Percentiles rank a stretch among this genome's conserved stretches.
These are phyloP conservation scores for Pentalonia nigronervosa DNA, from an alignment of 1,140 invertebrate genomes.

Conservation along the genomic window DNA sequence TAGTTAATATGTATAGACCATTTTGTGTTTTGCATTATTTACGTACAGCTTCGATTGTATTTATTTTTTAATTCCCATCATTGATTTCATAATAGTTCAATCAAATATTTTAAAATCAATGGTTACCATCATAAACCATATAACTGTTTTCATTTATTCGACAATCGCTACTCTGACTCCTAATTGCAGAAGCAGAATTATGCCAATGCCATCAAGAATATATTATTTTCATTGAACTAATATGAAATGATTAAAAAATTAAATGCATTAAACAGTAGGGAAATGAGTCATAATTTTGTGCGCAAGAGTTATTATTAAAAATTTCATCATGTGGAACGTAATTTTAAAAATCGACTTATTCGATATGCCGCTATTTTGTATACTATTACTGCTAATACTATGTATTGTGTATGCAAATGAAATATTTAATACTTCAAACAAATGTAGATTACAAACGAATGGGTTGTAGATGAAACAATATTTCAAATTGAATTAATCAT, in stretches of 20 bases:
- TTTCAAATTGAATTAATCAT: neutral
- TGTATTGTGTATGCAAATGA: neutral
- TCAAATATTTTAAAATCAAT: neutral
- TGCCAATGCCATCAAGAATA: neutral
- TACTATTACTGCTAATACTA: neutral
- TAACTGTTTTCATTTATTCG: neutral
- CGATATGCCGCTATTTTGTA: neutral
- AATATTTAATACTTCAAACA: conserved; percentile 4
- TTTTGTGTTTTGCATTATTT: neutral
- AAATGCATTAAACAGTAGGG: neutral
- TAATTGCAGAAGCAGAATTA: neutral
- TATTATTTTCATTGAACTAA: neutral
- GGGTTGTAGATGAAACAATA: neutral
- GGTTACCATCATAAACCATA: neutral
- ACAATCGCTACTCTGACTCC: neutral
- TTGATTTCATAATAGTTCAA: neutral
- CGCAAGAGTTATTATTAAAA: conserved; percentile 19
- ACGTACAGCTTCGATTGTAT: neutral
- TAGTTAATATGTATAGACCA: neutral
- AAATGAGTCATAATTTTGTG: conserved; percentile 32
- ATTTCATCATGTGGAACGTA: conserved; percentile 10
- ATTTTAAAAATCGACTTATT: neutral
- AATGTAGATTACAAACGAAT: neutral
- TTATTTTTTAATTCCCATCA: neutral
- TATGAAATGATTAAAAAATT: neutral